Evolutionary conservation across 2,888 invertebrate genomes (phyloP).

Genomic region (Epistrophella euchroma): DNA sequence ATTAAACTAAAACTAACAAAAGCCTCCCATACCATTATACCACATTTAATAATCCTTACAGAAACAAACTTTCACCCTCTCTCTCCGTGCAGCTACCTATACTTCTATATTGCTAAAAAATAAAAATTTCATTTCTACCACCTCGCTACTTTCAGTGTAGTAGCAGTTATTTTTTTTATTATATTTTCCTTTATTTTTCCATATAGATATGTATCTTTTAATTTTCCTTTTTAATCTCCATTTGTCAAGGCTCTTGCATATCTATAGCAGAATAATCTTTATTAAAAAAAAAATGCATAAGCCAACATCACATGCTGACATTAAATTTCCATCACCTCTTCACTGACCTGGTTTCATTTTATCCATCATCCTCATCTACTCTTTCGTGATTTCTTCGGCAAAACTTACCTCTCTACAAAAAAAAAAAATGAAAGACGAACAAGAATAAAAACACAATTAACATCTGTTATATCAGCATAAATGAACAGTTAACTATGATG

Average conservation of each 20-base stretch:
- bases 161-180: conserved; percentile 35
- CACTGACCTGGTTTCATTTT: conserved; percentile 67
- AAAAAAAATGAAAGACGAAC: background rate
- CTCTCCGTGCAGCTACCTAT: background rate
- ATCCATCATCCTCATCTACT: background rate
- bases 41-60: background rate
- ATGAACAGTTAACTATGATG: conserved; percentile 75
- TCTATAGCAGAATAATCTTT: conserved; percentile 12
- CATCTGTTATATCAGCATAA: conserved; percentile 73
- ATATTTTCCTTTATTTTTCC: conserved; percentile 17
- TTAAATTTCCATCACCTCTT: conserved; percentile 72
- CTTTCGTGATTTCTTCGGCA: background rate
- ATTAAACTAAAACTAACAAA: background rate
- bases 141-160: background rate
- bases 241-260: conserved; percentile 48
- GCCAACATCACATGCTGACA: conserved; percentile 58
- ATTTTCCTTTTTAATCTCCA: conserved; percentile 68
- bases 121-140: conserved; percentile 10
- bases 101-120: background rate
- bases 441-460: conserved; percentile 63
- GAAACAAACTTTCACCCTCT: conserved; percentile 1
- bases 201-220: conserved; percentile 41
- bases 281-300: conserved; percentile 16
- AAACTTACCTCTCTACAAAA: background rate
- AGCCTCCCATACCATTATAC: background rate